These are phyloP conservation scores for Parochlus steinenii DNA, from an alignment of 2,888 invertebrate species.

Conservation along the genomic window DNA sequence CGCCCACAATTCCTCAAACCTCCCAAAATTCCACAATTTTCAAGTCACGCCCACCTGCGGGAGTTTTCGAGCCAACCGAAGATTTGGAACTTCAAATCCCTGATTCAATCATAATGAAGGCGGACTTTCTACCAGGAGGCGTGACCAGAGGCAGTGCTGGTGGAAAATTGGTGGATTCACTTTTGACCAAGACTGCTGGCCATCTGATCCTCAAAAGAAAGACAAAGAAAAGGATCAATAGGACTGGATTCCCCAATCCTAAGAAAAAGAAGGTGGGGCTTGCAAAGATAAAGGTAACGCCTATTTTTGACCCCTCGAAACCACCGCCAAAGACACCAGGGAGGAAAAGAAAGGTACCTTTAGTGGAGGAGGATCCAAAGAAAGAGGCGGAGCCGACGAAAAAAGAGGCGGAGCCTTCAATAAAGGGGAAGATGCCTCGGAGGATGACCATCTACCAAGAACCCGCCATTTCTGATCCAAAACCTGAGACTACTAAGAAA, in stretches of 20 bases:
- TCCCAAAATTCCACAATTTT: no score
- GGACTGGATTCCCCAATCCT: slow-evolving; percentile 74
- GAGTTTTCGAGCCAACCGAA: slow-evolving; percentile 51
- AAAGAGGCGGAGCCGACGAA: background rate
- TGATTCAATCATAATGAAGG: slow-evolving; percentile 34
- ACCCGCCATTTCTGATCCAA: background rate
- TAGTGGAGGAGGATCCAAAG: background rate
- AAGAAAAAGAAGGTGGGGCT: slow-evolving; percentile 62
- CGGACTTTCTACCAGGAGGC: slow-evolving; percentile 30
- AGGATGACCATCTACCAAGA: slow-evolving; percentile 1
- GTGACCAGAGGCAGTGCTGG: slow-evolving; percentile 20
- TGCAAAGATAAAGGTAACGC: no score
- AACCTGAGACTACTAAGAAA: background rate
- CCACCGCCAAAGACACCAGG: no score
- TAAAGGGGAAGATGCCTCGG: background rate
- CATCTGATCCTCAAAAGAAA: slow-evolving; percentile 34
- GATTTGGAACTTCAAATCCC: slow-evolving; percentile 51
- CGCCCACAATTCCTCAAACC: no score
- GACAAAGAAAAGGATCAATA: slow-evolving; percentile 62
- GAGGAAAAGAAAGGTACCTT: background rate
- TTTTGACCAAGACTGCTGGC: slow-evolving; percentile 26
- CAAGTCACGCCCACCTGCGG: slow-evolving; percentile 36
- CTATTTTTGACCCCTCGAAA: no score
- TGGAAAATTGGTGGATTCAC: slow-evolving; percentile 24
- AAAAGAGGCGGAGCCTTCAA: background rate